Conservation (phyloP, 2,113 vertebrate genomes). For the Phaetusa simplex region DNA sequence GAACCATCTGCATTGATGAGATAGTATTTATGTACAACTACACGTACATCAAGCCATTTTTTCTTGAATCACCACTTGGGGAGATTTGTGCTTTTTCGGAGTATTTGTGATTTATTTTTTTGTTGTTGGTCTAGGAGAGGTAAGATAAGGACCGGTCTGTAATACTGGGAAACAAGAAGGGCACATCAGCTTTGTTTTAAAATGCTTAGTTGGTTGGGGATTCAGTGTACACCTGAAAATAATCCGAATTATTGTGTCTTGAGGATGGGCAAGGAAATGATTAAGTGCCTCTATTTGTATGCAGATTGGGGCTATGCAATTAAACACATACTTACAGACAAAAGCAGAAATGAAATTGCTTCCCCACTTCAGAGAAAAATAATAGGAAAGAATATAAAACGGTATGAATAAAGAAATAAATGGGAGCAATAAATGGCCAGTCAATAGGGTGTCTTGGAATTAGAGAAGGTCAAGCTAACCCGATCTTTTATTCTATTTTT, state of each 20-base stretch:
- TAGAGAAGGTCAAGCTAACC: neutral
- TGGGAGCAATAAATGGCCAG: constrained; percentile 6
- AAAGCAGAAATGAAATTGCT: constrained; percentile 42
- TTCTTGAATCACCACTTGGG: neutral
- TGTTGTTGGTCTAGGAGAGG: neutral
- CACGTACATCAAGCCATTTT: neutral
- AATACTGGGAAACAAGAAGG: neutral
- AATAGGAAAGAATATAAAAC: neutral
- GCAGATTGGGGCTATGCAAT: constrained; percentile 12
- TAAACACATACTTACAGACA: constrained; percentile 19
- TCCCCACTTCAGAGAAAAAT: constrained; percentile 1
- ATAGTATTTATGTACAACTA: neutral
- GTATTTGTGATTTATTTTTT: neutral
- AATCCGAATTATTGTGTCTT: neutral
- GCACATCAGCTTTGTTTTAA: neutral
- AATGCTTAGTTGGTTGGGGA: neutral
- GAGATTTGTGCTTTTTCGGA: neutral
- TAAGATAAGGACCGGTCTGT: neutral
- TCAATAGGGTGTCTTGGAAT: neutral
- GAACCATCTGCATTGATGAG: neutral
- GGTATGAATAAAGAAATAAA: constrained; percentile 18
- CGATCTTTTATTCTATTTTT: neutral
- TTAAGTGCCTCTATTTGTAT: constrained; percentile 52
- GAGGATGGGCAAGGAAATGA: constrained; percentile 14
- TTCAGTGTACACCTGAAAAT: neutral